Evolutionary conservation across 1,140 invertebrate genomes (phyloP).

Genomic region (Heliconius hermathena): DNA sequence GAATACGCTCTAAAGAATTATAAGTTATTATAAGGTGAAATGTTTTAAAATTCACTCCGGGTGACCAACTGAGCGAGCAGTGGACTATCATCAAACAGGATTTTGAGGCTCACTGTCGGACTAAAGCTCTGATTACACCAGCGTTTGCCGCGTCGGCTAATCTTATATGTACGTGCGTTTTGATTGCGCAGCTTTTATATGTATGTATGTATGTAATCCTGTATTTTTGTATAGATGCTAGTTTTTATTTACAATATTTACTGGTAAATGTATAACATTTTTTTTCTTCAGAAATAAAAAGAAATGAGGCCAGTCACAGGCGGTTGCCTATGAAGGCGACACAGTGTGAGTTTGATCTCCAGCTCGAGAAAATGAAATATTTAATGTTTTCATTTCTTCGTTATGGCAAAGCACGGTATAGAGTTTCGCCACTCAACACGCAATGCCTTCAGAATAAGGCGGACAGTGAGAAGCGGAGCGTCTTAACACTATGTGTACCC

Average conservation of each 20-base stretch:
- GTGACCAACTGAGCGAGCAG: constrained; percentile 37
- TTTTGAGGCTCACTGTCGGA: constrained; percentile 52
- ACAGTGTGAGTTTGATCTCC: too few species aligned
- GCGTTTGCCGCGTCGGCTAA: not conserved
- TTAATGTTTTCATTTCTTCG: too few species aligned
- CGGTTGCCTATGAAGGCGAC: too few species aligned
- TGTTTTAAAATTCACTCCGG: constrained; percentile 54
- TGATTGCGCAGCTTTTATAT: constrained; percentile 1
- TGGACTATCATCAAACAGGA: constrained; percentile 54
- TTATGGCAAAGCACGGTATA: too few species aligned
- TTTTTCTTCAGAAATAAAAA: too few species aligned
- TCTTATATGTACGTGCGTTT: constrained; percentile 5
- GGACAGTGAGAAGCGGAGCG: too few species aligned
- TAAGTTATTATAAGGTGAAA: constrained; percentile 48
- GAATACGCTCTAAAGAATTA: constrained; percentile 46
- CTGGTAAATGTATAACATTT: not conserved
- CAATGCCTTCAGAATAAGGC: too few species aligned
- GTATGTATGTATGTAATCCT: not conserved
- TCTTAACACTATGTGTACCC: too few species aligned
- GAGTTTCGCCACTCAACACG: too few species aligned
- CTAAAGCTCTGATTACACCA: constrained; percentile 5
- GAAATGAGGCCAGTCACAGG: too few species aligned
- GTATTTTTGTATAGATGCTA: not conserved
- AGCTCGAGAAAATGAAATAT: too few species aligned
- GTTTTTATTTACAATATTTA: not conserved